These are phyloP conservation scores for Hyposoter dolosus DNA, from an alignment of 2,888 invertebrate species.

Conservation along the genomic window DNA sequence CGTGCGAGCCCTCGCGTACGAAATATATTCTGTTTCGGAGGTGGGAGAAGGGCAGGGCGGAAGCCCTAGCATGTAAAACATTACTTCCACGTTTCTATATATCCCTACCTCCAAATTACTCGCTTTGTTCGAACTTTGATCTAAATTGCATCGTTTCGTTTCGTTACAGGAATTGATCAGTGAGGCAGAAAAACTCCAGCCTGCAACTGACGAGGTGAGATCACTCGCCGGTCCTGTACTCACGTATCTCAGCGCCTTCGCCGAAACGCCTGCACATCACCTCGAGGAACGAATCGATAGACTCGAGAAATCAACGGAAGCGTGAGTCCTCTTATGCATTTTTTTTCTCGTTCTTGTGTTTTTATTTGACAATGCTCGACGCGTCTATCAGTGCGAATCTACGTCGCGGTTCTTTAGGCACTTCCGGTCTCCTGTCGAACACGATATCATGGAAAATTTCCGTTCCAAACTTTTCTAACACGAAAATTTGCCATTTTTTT, in stretches of 20 bases:
- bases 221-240: constrained; percentile 90
- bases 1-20: constrained; percentile 36
- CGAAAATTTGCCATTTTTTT: background rate
- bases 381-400: background rate
- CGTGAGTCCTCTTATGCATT: constrained; percentile 84
- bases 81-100: constrained; percentile 5
- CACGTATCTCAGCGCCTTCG: constrained; percentile 89
- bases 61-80: constrained; percentile 30
- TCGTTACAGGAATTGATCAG: constrained; percentile 89
- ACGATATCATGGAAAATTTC: background rate
- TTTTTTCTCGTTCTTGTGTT: background rate
- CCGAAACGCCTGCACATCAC: constrained; percentile 89
- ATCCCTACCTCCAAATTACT: constrained; percentile 31
- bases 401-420: background rate
- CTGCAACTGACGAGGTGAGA: constrained; percentile 88
- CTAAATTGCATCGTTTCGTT: constrained; percentile 41
- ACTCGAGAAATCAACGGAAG: constrained; percentile 89
- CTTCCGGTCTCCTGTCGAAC: background rate
- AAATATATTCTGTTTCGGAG: constrained; percentile 27
- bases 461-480: too few species aligned
- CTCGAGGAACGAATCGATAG: constrained; percentile 90
- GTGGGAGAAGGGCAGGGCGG: background rate
- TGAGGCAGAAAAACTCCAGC: constrained; percentile 90
- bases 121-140: constrained; percentile 51
- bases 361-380: constrained; percentile 43